Evolutionary conservation across 2,113 vertebrate species (phyloP), one percentile per base, ranked within the genome.

Genomic region (Hassar affinis): DNA sequence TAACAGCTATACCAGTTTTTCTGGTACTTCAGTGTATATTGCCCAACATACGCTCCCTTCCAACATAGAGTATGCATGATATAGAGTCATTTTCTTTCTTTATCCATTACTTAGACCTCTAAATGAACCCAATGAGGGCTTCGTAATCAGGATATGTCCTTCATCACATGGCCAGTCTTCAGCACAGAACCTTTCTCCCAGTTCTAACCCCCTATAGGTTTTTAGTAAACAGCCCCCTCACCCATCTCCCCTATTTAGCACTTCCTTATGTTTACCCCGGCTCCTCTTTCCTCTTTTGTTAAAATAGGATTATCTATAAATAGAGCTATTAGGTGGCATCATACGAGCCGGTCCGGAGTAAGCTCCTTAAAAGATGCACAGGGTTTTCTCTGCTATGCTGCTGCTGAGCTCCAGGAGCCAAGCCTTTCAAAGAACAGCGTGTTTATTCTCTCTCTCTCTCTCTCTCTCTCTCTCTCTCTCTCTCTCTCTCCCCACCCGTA

Each of bases 261-360:
- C 74, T 76, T 87, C 71, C 79, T 86, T 84, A 80, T 78, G 86
- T 84, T 81, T 85, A 85, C 66, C 42, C 74, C 81, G 82, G 88
- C 88, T 92, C 85, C 90, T 86, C 89, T 90, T 88, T 91, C 85
- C 90, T 87, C 88, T 91, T 87, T 86, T 78, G 87, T 89, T 91
- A 91, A 87, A 91, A 88, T 88, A 88, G 91, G 92, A 92, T 94
- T 92, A 93, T 90, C 92, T 94, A 93, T 93, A 92, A 92, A 93
- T 93, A 94, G 91, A 84, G 88, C 89, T 81, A 88, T 92, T 92
- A 93, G 88, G 90, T 88, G 88, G 83, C 80, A 89, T 90, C 89
- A 91, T 91, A 90, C 89, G 83, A 89, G 86, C 87, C 84, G 87
- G 82, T 79, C 83, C 82, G 78, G 80, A 81, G 62, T 91, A 93